Evolutionary conservation across 1,140 invertebrate genomes (phyloP).

Genomic region (Drosophila biarmipes): DNA sequence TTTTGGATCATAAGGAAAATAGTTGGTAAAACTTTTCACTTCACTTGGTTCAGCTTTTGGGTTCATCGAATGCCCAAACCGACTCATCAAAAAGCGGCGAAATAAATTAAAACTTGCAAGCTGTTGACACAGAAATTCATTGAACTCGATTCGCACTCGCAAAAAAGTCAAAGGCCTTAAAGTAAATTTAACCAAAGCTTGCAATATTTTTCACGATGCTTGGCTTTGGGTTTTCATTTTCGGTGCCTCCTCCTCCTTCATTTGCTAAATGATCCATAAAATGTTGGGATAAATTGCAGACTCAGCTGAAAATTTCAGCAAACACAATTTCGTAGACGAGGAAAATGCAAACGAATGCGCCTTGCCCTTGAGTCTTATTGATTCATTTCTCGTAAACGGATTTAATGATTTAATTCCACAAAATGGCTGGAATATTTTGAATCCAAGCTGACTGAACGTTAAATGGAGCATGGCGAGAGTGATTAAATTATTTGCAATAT

Average conservation of each 20-base stretch:
- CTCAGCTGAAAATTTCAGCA: conserved; percentile 32
- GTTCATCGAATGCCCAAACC: conserved; percentile 58
- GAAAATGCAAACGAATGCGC: conserved; percentile 4
- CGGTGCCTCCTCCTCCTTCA: conserved; percentile 17
- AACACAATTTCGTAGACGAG: conserved; percentile 23
- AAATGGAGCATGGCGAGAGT: not conserved
- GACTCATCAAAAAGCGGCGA: conserved; percentile 30
- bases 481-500: not conserved
- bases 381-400: not conserved
- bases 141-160: conserved; percentile 65
- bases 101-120: conserved; percentile 53
- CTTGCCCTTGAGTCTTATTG: conserved; percentile 24
- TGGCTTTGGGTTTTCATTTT: conserved; percentile 17
- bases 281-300: conserved; percentile 43
- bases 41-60: conserved; percentile 51
- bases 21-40: conserved; percentile 50
- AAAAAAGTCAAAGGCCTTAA: conserved; percentile 53
- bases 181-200: conserved; percentile 34
- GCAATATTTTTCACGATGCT: conserved; percentile 50
- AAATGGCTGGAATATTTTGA: not conserved
- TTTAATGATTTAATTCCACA: conserved; percentile 26
- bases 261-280: conserved; percentile 71
- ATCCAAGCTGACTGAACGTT: conserved; percentile 8
- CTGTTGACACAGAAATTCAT: conserved; percentile 76
- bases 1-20: conserved; percentile 14